Evolutionary conservation across 2,113 vertebrate genomes (phyloP).

Genomic region (Cisticola juncidis): DNA sequence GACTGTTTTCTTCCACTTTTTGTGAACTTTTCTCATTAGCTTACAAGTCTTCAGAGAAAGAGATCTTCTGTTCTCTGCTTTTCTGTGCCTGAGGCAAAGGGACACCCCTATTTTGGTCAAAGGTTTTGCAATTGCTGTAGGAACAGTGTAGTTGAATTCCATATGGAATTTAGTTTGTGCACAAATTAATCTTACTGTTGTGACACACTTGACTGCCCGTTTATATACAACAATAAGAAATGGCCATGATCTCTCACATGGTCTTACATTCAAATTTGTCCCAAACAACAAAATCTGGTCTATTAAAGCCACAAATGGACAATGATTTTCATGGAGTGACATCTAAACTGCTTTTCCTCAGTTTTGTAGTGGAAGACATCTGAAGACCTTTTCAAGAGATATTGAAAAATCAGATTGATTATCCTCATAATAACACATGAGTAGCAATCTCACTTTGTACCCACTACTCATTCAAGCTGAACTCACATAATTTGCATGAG

Average conservation of each 20-base stretch:
- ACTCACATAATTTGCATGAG: background rate
- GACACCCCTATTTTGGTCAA: background rate
- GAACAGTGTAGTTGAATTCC: background rate
- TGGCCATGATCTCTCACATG: background rate
- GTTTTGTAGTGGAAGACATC: background rate
- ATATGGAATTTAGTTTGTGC: background rate
- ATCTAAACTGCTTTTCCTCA: background rate
- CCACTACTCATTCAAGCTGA: background rate
- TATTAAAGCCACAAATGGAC: background rate
- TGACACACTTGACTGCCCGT: background rate
- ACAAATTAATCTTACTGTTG: background rate
- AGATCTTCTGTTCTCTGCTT: background rate
- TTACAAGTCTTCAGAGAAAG: background rate
- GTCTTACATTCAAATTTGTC: background rate
- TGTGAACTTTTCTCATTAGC: slow-evolving; percentile 15
- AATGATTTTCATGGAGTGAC: background rate
- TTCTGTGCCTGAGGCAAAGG: background rate
- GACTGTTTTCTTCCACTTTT: slow-evolving; percentile 1
- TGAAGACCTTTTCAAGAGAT: background rate
- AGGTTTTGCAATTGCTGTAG: background rate
- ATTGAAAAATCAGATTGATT: background rate
- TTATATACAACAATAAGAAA: background rate
- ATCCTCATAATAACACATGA: background rate
- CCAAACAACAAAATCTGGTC: background rate
- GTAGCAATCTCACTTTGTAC: background rate